Evolutionary conservation across 2,797 vertebrate species (phyloP).

Genomic region (Scyliorhinus canicula): DNA sequence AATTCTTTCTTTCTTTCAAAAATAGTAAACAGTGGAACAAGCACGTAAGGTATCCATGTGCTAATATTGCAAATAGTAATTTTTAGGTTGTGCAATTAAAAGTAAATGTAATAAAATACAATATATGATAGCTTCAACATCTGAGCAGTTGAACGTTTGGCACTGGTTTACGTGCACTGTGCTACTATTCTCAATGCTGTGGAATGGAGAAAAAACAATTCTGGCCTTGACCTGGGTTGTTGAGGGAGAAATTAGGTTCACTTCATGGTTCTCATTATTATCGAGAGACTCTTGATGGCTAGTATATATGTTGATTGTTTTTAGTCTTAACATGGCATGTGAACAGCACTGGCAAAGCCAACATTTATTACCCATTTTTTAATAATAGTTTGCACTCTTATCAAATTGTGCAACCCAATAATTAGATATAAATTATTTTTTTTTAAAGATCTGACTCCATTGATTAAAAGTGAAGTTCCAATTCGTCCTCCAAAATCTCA

Average conservation of each 20-base stretch:
- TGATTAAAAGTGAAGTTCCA: slow-evolving; percentile 69
- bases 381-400: neutral
- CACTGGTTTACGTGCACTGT: neutral
- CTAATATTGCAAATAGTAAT: neutral
- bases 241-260: neutral
- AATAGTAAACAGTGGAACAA: neutral
- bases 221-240: neutral
- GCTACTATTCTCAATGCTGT: neutral
- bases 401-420: neutral
- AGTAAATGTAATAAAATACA: neutral
- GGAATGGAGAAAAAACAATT: neutral
- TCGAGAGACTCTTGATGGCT: neutral
- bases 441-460: slow-evolving; percentile 68
- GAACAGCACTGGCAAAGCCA: too few species aligned
- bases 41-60: neutral
- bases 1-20: neutral
- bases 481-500: slow-evolving; percentile 35
- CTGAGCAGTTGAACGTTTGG: neutral
- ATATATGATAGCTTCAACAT: neutral
- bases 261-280: neutral
- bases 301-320: neutral
- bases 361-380: too few species aligned
- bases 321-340: too few species aligned
- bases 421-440: slow-evolving; percentile 8
- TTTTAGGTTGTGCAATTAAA: neutral